Evolutionary conservation across 2,113 vertebrate genomes (phyloP).

Genomic region (Gobiocypris rarus): DNA sequence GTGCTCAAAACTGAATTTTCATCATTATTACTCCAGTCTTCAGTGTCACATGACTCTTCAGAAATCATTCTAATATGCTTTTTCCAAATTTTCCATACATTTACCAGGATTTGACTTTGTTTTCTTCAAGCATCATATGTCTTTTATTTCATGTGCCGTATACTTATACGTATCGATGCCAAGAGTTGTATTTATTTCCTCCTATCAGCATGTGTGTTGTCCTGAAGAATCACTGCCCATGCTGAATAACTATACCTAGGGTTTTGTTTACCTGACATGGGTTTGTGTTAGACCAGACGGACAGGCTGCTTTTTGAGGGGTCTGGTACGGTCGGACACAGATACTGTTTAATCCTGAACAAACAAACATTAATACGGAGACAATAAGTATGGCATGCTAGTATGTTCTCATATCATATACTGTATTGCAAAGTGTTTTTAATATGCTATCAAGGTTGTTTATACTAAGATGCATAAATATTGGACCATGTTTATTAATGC

Average conservation of each 20-base stretch:
- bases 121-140: not conserved
- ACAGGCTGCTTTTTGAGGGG: slow-evolving; percentile 72
- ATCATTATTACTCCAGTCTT: too few species aligned
- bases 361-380: not conserved
- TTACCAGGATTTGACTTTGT: not conserved
- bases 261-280: slow-evolving; percentile 59
- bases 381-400: not conserved
- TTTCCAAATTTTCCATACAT: too few species aligned
- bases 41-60: too few species aligned
- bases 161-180: too few species aligned
- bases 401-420: not conserved
- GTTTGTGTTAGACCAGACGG: slow-evolving; percentile 63
- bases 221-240: not conserved
- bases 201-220: not conserved
- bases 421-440: not conserved
- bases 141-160: not conserved
- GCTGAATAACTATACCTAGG: not conserved
- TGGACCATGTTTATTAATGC: not conserved
- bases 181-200: not conserved
- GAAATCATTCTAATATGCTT: too few species aligned
- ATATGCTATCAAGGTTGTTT: not conserved
- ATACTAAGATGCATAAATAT: too few species aligned
- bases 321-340: slow-evolving; percentile 68
- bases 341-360: slow-evolving; percentile 63
- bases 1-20: too few species aligned